Evolutionary conservation across 2,113 vertebrate genomes (phyloP).

Genomic region (Gobius niger): DNA sequence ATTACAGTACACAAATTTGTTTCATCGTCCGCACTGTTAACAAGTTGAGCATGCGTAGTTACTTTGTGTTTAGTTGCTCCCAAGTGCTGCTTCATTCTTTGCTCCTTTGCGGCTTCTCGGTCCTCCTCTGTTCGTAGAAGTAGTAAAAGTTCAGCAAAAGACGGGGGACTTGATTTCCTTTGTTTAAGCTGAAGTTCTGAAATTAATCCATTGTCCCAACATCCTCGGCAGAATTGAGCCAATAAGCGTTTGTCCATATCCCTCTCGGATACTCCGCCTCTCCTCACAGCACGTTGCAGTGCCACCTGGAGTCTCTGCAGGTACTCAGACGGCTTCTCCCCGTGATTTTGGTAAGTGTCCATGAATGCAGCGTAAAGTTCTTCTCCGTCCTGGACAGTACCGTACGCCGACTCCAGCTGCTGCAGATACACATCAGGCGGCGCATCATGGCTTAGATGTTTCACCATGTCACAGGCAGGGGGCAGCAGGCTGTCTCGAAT

Average conservation of each 20-base stretch:
- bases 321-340: neutral
- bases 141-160: no score
- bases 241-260: neutral
- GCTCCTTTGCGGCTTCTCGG: no score
- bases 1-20: neutral
- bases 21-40: neutral
- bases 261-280: neutral
- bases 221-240: neutral
- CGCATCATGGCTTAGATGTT: neutral
- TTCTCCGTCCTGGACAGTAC: neutral
- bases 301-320: neutral
- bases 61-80: neutral
- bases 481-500: neutral
- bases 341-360: neutral
- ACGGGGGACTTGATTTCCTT: no score
- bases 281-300: neutral
- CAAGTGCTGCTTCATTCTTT: neutral
- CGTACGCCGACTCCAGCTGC: neutral
- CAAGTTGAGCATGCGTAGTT: neutral
- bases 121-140: no score
- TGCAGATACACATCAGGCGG: neutral
- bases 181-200: no score
- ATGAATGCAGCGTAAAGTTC: neutral
- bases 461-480: neutral
- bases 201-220: neutral